These are phyloP conservation scores for Microtus ochrogaster DNA, from an alignment of 2,113 vertebrate genomes.

Conservation along the genomic window DNA sequence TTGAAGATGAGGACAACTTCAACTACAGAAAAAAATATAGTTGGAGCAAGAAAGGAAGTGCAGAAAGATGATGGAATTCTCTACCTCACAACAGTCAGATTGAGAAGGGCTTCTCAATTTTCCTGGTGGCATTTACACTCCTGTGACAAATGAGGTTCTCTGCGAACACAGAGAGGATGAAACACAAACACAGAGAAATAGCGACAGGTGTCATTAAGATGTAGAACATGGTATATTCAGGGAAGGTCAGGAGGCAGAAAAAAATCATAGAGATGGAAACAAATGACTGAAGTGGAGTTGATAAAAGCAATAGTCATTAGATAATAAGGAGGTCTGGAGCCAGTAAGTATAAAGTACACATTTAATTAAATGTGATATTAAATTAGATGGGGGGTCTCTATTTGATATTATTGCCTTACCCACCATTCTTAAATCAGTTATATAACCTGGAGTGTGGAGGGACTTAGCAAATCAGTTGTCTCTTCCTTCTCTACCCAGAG, in stretches of 20 bases:
- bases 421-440: not conserved
- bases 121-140: not conserved
- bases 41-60: not conserved
- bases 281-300: not conserved
- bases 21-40: not conserved
- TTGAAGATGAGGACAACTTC: not conserved
- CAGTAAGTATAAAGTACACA: not conserved
- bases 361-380: not conserved
- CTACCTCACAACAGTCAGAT: not conserved
- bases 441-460: not conserved
- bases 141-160: conserved; percentile 3
- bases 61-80: not conserved
- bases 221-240: not conserved
- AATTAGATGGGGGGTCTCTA: not conserved
- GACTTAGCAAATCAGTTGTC: not conserved
- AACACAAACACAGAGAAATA: not conserved
- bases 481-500: not conserved
- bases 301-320: not conserved
- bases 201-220: not conserved
- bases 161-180: not conserved
- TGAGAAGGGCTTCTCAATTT: not conserved
- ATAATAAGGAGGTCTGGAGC: not conserved
- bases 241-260: not conserved
- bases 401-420: not conserved
- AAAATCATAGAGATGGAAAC: not conserved